Evolutionary conservation across 2,113 vertebrate genomes (phyloP).

Genomic region (Melanerpes aurifrons): DNA sequence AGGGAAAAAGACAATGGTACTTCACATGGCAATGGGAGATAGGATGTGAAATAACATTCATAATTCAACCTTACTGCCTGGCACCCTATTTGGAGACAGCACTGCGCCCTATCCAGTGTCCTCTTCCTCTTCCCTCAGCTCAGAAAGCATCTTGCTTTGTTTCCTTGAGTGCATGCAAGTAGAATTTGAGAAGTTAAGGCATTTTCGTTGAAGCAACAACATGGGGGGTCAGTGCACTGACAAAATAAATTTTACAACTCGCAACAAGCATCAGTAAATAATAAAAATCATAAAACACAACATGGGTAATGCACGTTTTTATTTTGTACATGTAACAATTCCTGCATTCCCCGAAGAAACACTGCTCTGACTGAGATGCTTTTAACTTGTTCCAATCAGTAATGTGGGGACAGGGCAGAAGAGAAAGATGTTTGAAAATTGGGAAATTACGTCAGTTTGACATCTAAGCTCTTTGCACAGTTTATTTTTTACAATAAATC

Average conservation of each 20-base stretch:
- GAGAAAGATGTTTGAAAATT: neutral
- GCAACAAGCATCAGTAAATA: neutral
- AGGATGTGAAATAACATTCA: neutral
- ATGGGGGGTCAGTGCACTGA: neutral
- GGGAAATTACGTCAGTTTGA: neutral
- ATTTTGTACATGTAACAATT: neutral
- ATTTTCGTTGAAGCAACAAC: neutral
- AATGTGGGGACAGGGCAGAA: neutral
- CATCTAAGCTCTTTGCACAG: neutral
- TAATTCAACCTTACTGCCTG: slow-evolving; percentile 3
- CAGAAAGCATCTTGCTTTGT: slow-evolving; percentile 69
- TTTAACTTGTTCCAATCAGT: slow-evolving; percentile 2
- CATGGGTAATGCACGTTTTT: neutral
- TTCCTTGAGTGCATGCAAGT: slow-evolving; percentile 75
- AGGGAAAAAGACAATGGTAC: neutral
- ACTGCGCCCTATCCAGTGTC: neutral
- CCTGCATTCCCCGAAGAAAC: neutral
- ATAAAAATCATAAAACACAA: neutral
- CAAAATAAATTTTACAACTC: slow-evolving; percentile 22
- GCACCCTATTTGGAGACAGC: neutral
- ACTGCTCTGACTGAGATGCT: neutral
- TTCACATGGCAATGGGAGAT: neutral
- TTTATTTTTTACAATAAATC: neutral
- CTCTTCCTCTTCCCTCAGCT: slow-evolving; percentile 52
- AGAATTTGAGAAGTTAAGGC: slow-evolving; percentile 53